These are phyloP conservation scores for Lasioglossum leucozonium DNA, from an alignment of 2,888 invertebrate genomes.

Conservation along the genomic window DNA sequence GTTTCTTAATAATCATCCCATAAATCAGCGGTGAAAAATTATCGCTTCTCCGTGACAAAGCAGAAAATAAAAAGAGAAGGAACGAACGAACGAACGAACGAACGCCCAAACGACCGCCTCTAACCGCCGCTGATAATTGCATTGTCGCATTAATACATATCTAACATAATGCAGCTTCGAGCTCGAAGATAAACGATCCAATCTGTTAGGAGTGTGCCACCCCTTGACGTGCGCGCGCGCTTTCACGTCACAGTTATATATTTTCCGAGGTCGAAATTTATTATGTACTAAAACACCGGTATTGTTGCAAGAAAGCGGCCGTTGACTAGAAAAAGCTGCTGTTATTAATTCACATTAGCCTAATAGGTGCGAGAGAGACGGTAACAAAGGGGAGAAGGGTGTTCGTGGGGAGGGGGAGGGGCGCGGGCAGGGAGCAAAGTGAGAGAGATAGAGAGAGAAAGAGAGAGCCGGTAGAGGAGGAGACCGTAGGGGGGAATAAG, in stretches of 20 bases:
- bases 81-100: neutral
- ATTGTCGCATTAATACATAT: constrained; percentile 56
- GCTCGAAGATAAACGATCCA: constrained; percentile 68
- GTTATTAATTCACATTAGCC: constrained; percentile 82
- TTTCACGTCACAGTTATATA: constrained; percentile 58
- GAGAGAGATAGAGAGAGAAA: neutral
- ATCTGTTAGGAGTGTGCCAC: constrained; percentile 64
- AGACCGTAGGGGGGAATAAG: constrained; percentile 79
- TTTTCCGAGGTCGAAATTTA: constrained; percentile 63
- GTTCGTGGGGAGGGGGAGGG: constrained; percentile 9
- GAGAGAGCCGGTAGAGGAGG: constrained; percentile 22
- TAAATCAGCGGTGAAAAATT: constrained; percentile 51
- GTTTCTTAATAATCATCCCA: constrained; percentile 40
- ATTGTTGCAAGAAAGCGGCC: constrained; percentile 70
- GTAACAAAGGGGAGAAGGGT: neutral
- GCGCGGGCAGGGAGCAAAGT: neutral
- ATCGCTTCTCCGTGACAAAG: neutral
- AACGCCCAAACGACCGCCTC: neutral
- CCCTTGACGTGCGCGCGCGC: constrained; percentile 54
- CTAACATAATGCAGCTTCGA: constrained; percentile 57
- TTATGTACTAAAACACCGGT: constrained; percentile 69
- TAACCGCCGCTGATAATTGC: constrained; percentile 49
- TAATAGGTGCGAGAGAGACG: constrained; percentile 70
- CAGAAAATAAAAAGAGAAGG: neutral
- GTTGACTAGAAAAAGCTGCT: constrained; percentile 75